phyloP scores from a whole-genome alignment of 2,113 vertebrate species.

The Vulpes lagopus region DNA sequence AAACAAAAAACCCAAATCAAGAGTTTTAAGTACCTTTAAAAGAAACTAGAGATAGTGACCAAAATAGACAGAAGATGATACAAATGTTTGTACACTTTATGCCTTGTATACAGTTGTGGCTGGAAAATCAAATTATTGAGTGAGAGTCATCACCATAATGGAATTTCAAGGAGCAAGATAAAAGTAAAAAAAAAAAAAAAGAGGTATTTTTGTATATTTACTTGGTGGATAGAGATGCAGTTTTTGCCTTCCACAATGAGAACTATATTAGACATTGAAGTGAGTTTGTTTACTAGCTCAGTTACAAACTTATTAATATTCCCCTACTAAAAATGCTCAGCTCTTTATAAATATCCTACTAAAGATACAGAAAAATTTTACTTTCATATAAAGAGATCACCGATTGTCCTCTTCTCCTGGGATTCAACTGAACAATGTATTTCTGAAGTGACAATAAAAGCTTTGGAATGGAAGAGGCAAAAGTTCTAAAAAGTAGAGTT shows the following conservation, averaged over 20 bases:
- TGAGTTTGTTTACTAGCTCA: background rate
- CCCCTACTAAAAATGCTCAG: background rate
- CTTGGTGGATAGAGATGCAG: background rate
- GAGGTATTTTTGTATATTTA: slow-evolving; percentile 29
- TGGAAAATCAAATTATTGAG: slow-evolving; percentile 44
- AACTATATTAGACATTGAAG: slow-evolving; percentile 25
- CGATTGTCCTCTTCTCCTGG: background rate
- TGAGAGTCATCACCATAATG: background rate
- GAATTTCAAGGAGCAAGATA: slow-evolving; percentile 56
- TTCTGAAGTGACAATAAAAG: background rate
- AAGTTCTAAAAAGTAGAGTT: background rate
- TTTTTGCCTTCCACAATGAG: slow-evolving; percentile 43
- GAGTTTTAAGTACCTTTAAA: slow-evolving; percentile 32
- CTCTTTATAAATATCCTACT: slow-evolving; percentile 12
- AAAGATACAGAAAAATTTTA: background rate
- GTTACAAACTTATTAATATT: background rate
- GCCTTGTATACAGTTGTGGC: background rate
- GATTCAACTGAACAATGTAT: background rate
- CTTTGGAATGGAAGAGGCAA: background rate
- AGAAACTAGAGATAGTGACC: background rate
- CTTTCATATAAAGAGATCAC: background rate
- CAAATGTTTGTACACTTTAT: background rate
- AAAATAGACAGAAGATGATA: slow-evolving; percentile 32
- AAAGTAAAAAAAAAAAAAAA: background rate
- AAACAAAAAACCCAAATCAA: background rate